Evolutionary conservation across 2,797 vertebrate species (phyloP).

Genomic region (Sebastes kiyomatsui): DNA sequence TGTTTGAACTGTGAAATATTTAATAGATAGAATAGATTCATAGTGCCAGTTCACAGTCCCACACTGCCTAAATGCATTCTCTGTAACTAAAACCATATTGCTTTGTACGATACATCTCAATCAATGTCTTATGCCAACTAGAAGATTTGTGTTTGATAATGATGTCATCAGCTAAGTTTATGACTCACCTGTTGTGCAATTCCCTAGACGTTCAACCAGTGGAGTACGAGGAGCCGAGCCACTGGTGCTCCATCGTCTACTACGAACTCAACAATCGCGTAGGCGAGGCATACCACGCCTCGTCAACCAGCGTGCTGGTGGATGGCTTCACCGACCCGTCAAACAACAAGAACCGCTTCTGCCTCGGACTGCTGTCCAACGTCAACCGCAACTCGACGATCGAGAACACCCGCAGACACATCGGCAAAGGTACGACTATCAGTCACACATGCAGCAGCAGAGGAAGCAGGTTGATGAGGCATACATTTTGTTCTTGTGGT

Average conservation of each 20-base stretch:
- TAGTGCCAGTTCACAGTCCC: too few species aligned
- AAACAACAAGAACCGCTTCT: conserved; percentile 98
- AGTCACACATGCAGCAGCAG: too few species aligned
- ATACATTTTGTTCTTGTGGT: background rate
- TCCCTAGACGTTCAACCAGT: conserved; percentile 93
- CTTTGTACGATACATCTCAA: background rate
- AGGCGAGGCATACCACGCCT: conserved; percentile 95
- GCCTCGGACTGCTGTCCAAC: conserved; percentile 94
- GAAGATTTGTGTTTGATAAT: background rate
- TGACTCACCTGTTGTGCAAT: conserved; percentile 5
- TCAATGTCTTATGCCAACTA: background rate
- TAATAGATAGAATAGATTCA: background rate
- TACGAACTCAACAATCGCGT: conserved; percentile 97
- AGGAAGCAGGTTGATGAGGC: background rate
- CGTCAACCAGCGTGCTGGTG: conserved; percentile 94
- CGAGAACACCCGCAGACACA: conserved; percentile 95
- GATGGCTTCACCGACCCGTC: conserved; percentile 97
- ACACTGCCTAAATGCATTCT: background rate
- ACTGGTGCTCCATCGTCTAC: conserved; percentile 98
- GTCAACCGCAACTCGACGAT: conserved; percentile 98
- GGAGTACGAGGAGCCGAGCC: conserved; percentile 95
- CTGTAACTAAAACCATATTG: background rate
- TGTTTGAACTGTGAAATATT: background rate
- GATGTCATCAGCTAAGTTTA: background rate
- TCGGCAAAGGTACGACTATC: conserved; percentile 90